Conservation (phyloP, 2,888 invertebrate genomes). For the Leptinotarsa peninsularis region DNA sequence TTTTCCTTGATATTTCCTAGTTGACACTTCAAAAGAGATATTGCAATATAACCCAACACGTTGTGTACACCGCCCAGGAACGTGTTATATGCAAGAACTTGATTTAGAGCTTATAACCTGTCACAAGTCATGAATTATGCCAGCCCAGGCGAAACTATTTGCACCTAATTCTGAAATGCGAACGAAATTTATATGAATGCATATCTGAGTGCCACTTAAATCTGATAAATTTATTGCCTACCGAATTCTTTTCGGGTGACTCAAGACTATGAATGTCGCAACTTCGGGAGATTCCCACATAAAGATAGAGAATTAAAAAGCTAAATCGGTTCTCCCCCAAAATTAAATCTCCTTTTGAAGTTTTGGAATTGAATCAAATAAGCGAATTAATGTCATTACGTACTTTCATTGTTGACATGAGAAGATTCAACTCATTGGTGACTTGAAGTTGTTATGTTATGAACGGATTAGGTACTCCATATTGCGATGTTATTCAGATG, state of each 20-base stretch:
- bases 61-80: constrained; percentile 1
- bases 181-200: constrained; percentile 29
- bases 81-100: constrained; percentile 24
- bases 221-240: constrained; percentile 27
- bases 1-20: neutral
- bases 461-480: no score
- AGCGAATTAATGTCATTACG: no score
- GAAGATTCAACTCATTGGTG: no score
- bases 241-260: constrained; percentile 25
- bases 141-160: constrained; percentile 35
- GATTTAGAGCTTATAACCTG: constrained; percentile 41
- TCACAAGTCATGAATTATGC: constrained; percentile 40
- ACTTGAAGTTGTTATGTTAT: no score
- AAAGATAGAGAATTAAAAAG: no score
- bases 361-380: no score
- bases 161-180: constrained; percentile 35
- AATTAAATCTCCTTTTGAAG: no score
- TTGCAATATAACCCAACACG: constrained; percentile 11
- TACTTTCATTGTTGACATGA: no score
- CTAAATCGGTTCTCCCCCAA: no score
- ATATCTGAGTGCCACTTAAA: constrained; percentile 24
- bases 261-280: neutral
- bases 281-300: no score
- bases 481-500: no score
- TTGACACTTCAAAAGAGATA: constrained; percentile 15